These are phyloP conservation scores for Psittacula cyanocephala DNA, from an alignment of 2,113 vertebrate species.

Conservation along the genomic window DNA sequence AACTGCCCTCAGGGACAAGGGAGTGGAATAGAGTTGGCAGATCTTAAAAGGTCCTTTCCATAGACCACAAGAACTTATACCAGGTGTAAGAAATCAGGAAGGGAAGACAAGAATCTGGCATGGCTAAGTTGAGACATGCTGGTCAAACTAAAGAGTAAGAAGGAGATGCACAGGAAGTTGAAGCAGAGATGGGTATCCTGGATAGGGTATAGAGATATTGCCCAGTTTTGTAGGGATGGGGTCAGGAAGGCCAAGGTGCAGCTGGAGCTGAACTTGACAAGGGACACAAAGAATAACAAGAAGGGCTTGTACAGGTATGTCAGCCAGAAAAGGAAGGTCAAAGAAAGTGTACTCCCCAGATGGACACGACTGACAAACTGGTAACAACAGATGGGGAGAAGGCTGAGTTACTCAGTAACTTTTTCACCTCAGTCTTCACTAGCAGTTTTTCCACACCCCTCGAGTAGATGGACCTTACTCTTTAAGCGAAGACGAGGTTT, in stretches of 20 bases:
- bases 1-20: neutral
- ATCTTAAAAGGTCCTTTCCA: neutral
- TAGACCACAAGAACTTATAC: neutral
- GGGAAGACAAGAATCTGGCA: neutral
- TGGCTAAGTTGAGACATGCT: neutral
- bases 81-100: neutral
- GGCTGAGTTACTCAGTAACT: neutral
- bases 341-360: neutral
- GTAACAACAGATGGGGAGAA: neutral
- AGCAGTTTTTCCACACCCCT: neutral
- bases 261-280: neutral
- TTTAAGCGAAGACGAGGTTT: neutral
- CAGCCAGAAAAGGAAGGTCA: neutral
- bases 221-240: fast-evolving
- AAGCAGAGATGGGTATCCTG: neutral
- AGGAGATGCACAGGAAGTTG: neutral
- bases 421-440: neutral
- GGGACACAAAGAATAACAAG: neutral
- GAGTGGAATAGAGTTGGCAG: neutral
- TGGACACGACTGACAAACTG: neutral
- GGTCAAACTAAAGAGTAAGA: neutral
- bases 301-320: neutral
- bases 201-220: fast-evolving
- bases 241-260: neutral
- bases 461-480: neutral